Conservation (phyloP, 2,113 vertebrate genomes). For the Choloepus hoffmanni region DNA sequence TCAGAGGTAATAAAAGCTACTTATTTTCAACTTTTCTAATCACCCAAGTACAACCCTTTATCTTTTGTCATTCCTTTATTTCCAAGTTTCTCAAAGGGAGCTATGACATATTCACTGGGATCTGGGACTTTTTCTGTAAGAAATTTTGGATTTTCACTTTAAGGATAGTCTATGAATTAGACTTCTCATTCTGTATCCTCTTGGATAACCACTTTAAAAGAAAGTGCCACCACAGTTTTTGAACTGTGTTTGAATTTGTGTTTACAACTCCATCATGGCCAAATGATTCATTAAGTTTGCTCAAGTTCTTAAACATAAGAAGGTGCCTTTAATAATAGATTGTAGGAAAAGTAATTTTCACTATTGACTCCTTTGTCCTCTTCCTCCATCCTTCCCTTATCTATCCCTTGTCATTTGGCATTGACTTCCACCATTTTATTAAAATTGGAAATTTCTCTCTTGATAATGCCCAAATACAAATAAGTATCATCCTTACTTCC, state of each 20-base stretch:
- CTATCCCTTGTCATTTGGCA: not conserved
- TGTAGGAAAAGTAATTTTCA: not conserved
- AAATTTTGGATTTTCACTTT: slow-evolving; percentile 4
- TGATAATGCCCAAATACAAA: not conserved
- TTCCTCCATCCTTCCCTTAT: not conserved
- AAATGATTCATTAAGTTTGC: slow-evolving; percentile 7
- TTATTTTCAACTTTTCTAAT: not conserved
- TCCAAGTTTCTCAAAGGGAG: not conserved
- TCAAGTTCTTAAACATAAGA: not conserved
- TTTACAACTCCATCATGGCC: not conserved
- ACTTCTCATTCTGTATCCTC: not conserved
- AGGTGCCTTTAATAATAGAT: not conserved
- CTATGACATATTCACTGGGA: not conserved
- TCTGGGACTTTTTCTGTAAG: not conserved
- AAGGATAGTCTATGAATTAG: not conserved
- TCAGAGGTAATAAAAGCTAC: not conserved
- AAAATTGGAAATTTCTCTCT: slow-evolving; percentile 27
- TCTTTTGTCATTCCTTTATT: not conserved
- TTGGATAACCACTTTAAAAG: not conserved
- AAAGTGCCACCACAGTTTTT: not conserved
- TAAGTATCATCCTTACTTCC: rapidly evolving
- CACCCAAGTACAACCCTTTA: not conserved
- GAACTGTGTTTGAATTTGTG: not conserved
- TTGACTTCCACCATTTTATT: not conserved
- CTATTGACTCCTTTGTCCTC: not conserved